A percentile compares a stretch with the other conserved stretches of the same genome.
phyloP scores from a whole-genome alignment of 2,113 vertebrate species.

The Antigone vipio region DNA sequence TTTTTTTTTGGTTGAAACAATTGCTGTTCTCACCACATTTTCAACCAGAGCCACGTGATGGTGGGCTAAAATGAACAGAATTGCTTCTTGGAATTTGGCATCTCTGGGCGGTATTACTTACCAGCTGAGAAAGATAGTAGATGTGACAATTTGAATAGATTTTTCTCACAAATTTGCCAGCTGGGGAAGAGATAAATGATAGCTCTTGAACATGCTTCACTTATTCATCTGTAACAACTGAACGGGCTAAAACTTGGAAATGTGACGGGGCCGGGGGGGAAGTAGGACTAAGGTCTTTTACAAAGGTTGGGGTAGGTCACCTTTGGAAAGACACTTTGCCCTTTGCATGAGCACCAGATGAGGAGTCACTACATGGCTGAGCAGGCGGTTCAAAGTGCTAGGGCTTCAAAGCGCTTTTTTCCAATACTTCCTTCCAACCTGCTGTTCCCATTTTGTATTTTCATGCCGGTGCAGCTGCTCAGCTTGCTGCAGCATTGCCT shows the following conservation, averaged over 20 bases:
- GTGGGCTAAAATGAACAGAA: not conserved
- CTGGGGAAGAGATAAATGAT: not conserved
- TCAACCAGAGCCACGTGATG: not conserved
- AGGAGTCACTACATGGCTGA: not conserved
- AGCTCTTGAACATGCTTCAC: not conserved
- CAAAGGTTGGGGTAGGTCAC: not conserved
- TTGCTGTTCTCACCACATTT: not conserved
- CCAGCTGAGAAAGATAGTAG: not conserved
- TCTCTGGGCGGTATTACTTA: not conserved
- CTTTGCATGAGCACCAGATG: not conserved
- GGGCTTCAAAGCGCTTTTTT: not conserved
- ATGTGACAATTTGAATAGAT: not conserved
- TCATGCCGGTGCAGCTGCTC: not conserved
- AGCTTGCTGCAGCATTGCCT: not conserved
- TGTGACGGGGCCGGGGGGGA: fast-evolving
- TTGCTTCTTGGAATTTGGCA: not conserved
- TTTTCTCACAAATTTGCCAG: not conserved
- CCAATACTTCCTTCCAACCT: not conserved
- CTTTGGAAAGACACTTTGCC: not conserved
- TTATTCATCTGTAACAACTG: not conserved
- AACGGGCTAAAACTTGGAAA: conserved; percentile 6
- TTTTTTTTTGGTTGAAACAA: not conserved
- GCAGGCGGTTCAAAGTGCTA: not conserved
- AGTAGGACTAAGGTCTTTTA: not conserved
- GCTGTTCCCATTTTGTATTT: not conserved